Evolutionary conservation across 2,113 vertebrate genomes (phyloP).

Genomic region (Actenoides hombroni): DNA sequence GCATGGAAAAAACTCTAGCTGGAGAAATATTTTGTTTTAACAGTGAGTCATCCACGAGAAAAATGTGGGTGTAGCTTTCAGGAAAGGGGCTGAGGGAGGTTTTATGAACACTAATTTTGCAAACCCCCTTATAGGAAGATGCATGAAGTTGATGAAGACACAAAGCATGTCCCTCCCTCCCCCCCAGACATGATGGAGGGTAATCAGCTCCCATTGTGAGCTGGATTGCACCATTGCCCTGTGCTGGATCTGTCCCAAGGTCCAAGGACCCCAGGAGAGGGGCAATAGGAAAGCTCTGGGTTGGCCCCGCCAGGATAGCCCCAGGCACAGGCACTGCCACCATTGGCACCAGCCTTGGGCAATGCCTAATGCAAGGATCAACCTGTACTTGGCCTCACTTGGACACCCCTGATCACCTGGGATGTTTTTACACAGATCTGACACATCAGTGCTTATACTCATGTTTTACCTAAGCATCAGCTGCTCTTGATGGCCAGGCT

Average conservation of each 20-base stretch:
- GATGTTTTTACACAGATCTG: neutral
- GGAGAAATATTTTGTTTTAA: conserved; percentile 24
- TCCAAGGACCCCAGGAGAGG: neutral
- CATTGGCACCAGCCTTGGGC: neutral
- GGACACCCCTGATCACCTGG: neutral
- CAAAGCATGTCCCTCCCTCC: neutral
- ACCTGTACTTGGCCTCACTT: neutral
- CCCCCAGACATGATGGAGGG: neutral
- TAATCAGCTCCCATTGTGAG: neutral
- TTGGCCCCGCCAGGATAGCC: neutral
- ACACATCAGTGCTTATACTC: neutral
- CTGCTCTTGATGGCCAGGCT: neutral
- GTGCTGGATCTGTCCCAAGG: neutral
- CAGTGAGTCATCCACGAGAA: conserved; percentile 60
- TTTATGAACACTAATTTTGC: conserved; percentile 41
- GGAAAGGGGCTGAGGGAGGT: conserved; percentile 28
- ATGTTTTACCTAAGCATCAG: neutral
- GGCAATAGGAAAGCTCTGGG: neutral
- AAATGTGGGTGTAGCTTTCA: conserved; percentile 65
- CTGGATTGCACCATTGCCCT: neutral
- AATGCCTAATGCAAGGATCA: neutral
- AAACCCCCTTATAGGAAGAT: conserved; percentile 22
- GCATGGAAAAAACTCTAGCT: neutral
- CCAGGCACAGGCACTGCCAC: neutral
- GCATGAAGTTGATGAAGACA: neutral